A percentile compares a stretch with the other conserved stretches of the same genome.
Conservation (phyloP, 2,113 vertebrate genomes). For the Odocoileus hemionus region DNA sequence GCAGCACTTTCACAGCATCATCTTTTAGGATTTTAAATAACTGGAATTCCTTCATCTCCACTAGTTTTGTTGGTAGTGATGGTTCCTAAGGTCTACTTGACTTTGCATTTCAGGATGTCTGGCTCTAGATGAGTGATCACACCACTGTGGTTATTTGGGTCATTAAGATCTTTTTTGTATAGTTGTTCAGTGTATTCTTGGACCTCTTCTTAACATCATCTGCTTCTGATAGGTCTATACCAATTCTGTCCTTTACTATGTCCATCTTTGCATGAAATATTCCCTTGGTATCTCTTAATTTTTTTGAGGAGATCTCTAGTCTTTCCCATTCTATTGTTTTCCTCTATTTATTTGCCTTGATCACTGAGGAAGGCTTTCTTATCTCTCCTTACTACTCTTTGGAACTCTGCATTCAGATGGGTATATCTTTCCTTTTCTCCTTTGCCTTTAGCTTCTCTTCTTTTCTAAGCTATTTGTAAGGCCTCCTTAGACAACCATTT, state of each 20-base stretch:
- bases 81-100: background rate
- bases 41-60: background rate
- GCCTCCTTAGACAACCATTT: background rate
- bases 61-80: background rate
- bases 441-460: background rate
- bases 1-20: background rate
- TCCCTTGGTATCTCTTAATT: background rate
- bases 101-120: rapidly evolving
- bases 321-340: background rate
- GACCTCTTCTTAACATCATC: background rate
- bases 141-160: background rate
- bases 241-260: background rate
- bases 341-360: background rate
- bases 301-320: background rate
- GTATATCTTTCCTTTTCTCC: background rate
- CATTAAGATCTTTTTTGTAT: background rate
- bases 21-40: background rate
- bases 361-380: background rate
- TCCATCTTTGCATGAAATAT: background rate
- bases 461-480: background rate
- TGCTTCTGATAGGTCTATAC: background rate
- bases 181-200: background rate
- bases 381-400: background rate
- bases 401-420: background rate
- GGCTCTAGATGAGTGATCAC: background rate